Conservation (phyloP, 2,888 invertebrate species). For the Tridacna gigas region DNA sequence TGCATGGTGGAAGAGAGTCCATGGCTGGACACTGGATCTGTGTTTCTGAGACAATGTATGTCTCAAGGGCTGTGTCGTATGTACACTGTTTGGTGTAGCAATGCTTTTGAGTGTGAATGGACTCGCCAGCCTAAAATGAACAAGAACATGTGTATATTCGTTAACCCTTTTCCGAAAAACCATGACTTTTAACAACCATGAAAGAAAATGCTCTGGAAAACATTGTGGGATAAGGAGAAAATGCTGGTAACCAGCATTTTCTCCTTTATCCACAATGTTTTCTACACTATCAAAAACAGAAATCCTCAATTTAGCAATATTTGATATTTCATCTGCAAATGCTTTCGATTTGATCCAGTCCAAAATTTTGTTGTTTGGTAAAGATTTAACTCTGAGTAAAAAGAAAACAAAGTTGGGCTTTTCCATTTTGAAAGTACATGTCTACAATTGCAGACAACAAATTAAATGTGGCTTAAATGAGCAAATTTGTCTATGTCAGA, state of each 20-base stretch:
- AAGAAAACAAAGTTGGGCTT: too few relatives aligned
- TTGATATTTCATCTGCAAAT: neutral
- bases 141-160: neutral
- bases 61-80: slow-evolving; percentile 52
- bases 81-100: slow-evolving; percentile 72
- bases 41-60: slow-evolving; percentile 67
- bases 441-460: too few relatives aligned
- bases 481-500: too few relatives aligned
- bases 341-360: neutral
- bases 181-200: neutral
- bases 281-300: neutral
- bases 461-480: too few relatives aligned
- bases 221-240: neutral
- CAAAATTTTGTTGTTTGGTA: neutral
- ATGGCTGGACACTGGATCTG: slow-evolving; percentile 63
- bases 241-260: slow-evolving; percentile 3
- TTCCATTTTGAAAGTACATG: too few relatives aligned
- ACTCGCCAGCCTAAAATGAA: slow-evolving; percentile 62
- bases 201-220: neutral
- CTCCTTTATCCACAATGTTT: neutral
- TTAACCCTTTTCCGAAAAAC: neutral
- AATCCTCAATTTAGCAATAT: neutral
- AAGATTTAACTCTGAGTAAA: neutral
- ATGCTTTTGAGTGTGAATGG: slow-evolving; percentile 59
- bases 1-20: slow-evolving; percentile 61